Conservation (phyloP, 1,140 invertebrate genomes). For the Drosophila gunungcola region DNA sequence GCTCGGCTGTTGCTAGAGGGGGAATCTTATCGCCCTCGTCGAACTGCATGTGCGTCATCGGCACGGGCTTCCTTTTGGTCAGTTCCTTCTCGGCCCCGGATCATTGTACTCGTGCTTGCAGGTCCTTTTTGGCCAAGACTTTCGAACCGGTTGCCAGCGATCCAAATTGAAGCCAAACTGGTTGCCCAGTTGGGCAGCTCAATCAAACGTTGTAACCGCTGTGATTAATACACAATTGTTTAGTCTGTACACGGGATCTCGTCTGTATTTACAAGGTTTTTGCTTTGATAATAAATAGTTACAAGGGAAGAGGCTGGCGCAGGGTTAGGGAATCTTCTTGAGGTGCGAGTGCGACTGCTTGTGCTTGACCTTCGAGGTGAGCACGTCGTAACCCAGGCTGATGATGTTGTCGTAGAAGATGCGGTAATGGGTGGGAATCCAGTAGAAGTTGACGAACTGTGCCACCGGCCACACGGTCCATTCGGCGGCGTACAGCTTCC, state of each 20-base stretch:
- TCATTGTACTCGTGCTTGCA: neutral
- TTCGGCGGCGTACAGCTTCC: slow-evolving; percentile 91
- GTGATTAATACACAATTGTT: slow-evolving; percentile 1
- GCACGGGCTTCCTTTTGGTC: slow-evolving; percentile 26
- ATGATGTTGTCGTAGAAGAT: slow-evolving; percentile 96
- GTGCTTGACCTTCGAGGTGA: slow-evolving; percentile 96
- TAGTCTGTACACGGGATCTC: slow-evolving; percentile 28
- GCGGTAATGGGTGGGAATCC: slow-evolving; percentile 92
- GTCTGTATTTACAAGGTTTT: slow-evolving; percentile 51
- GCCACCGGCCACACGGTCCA: slow-evolving; percentile 94
- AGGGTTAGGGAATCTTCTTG: slow-evolving; percentile 42
- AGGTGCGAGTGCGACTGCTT: slow-evolving; percentile 54
- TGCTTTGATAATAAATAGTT: slow-evolving; percentile 32
- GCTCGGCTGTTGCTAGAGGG: slow-evolving; percentile 42
- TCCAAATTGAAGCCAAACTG: neutral
- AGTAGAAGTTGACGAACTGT: slow-evolving; percentile 95
- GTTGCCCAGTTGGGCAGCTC: neutral
- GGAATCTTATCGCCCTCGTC: slow-evolving; percentile 30
- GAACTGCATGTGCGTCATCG: slow-evolving; percentile 34
- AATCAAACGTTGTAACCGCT: neutral
- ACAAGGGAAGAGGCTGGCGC: slow-evolving; percentile 15
- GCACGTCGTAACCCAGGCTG: slow-evolving; percentile 95
- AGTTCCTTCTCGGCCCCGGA: neutral
- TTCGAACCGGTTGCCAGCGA: neutral
- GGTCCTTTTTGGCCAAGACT: neutral